Base-by-base conservation (phyloP, 2,888 invertebrate species). In the Dynastes hyllus region DNA sequence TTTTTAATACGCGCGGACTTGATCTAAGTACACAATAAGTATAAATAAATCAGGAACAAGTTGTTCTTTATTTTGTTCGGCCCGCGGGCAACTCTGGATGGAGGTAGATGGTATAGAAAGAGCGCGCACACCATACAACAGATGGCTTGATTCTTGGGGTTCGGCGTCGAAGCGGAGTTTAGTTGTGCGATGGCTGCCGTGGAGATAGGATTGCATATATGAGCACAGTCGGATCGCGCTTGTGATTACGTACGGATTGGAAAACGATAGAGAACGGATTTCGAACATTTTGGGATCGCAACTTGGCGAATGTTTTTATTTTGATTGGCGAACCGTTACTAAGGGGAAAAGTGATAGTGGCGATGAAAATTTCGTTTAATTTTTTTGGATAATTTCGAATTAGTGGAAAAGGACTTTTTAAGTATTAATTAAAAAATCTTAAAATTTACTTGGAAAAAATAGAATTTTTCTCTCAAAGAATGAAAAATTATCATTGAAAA, bases 41-140 rank as follows among this genome's bases (percentile, higher is more conserved):
- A 85, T 84, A 86, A 86, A 86, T 84, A 85, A 86, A 86, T 86
- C 85, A 83, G 84, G 78, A 85, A 86, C 86, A 82, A 85, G 86
- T 86, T 86, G 83, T 84, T 85, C 85, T 86, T 85, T 85, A 83
- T 85, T 83, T 81, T 81, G 82, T 83, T 82, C 84, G 82, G 85
- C 84, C 85, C 84, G 84, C 84, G 78, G 80, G 79, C 77, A 79
- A 69, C 73, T 51, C 73, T 55, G 67, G 55, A 58, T 22, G n/a
- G 55, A 58, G 16, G 55, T 16, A 71, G 78, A 61, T 66, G 78
- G 51, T 71, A 37, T 37, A 63, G 77, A 79, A 76, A 55, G 67
- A 77, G 81, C 79, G 77, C 79, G 78, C 79, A 78, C 78, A 55
- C 75, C 69, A 81, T 61, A 81, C 80, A 82, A 81, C 82, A 83